phyloP scores from a whole-genome alignment of 2,113 vertebrate species.

The Scartelaos histophorus region DNA sequence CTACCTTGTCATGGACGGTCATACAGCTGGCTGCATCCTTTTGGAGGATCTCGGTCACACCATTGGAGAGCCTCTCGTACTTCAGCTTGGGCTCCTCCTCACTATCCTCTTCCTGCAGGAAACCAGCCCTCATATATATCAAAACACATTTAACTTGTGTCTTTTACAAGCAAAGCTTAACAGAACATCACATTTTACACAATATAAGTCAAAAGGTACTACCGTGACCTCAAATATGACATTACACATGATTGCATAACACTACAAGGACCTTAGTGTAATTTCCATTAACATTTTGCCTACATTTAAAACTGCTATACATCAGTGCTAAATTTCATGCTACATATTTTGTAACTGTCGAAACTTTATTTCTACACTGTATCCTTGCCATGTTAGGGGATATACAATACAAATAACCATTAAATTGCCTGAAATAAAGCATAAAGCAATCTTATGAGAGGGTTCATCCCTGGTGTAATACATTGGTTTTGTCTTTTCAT shows the following conservation, averaged over 20 bases:
- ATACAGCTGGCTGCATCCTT: conserved; percentile 97
- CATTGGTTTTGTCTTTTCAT: conserved; percentile 59
- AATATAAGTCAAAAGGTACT: no score
- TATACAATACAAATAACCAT: conserved; percentile 35
- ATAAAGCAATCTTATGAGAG: conserved; percentile 29
- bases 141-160: no score
- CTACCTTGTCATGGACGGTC: conserved; percentile 97
- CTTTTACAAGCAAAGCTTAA: no score
- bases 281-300: not conserved
- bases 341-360: conserved; percentile 5
- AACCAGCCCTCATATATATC: no score
- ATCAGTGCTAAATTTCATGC: not conserved
- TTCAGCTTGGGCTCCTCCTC: conserved; percentile 98
- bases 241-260: not conserved
- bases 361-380: conserved; percentile 3
- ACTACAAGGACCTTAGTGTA: not conserved
- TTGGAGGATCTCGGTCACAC: conserved; percentile 94
- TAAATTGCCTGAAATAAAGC: conserved; percentile 41
- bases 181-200: not conserved
- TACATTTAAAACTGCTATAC: conserved; percentile 5
- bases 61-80: conserved; percentile 95
- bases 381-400: conserved; percentile 12
- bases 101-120: conserved; percentile 91
- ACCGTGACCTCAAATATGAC: not conserved
- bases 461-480: conserved; percentile 48